Conservation (phyloP, 2,113 vertebrate genomes). For the Entelurus aequoreus region DNA sequence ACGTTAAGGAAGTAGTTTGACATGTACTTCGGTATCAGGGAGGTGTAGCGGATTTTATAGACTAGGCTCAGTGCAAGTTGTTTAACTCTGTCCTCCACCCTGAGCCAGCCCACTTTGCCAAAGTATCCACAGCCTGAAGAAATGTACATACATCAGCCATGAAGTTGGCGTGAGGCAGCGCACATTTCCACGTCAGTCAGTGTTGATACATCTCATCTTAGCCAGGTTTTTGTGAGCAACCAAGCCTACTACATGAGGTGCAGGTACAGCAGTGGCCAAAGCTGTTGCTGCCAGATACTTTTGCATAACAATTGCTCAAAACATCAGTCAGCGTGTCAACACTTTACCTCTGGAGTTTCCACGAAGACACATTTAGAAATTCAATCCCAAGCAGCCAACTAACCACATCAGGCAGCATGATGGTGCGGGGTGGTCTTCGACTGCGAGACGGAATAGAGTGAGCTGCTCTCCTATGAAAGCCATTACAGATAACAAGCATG, state of each 20-base stretch:
- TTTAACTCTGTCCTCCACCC: no score
- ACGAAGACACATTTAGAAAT: conserved; percentile 41
- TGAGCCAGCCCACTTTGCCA: no score
- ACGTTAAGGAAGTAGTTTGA: no score
- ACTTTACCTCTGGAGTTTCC: conserved; percentile 8
- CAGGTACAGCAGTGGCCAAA: conserved; percentile 3
- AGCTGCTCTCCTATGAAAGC: conserved; percentile 40
- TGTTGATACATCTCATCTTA: no score
- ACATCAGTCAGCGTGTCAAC: background rate
- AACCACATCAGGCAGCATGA: conserved; percentile 42
- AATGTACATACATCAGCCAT: no score
- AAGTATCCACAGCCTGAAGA: no score
- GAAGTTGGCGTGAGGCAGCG: no score
- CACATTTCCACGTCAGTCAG: no score
- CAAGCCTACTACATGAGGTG: background rate
- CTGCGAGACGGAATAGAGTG: conserved; percentile 50
- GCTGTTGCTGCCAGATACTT: conserved; percentile 4
- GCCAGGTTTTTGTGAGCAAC: no score
- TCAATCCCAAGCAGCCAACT: conserved; percentile 48
- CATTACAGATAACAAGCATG: conserved; percentile 58
- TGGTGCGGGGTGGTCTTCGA: conserved; percentile 28
- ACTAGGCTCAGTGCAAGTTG: no score
- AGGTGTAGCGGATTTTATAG: no score
- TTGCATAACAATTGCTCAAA: conserved; percentile 13
- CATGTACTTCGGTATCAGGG: no score